Conservation (phyloP, 1,140 invertebrate species). For the Geopemphigus sp. region DNA sequence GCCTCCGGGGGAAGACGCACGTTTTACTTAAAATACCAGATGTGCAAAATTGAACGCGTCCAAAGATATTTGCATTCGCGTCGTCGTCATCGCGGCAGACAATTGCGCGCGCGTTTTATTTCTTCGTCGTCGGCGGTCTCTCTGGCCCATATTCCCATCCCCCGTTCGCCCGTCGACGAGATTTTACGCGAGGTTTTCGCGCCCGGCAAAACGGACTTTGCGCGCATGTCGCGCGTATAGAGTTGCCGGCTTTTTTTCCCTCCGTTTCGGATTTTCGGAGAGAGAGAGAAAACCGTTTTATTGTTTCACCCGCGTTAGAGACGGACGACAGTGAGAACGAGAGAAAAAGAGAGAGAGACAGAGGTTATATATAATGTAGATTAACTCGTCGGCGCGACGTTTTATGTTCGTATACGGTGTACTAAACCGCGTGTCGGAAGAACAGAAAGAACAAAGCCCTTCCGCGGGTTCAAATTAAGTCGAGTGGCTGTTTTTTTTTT, state of each 20-base stretch:
- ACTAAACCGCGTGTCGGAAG: too few species aligned
- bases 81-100: not conserved
- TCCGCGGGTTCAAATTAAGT: not conserved
- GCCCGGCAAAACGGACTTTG: not conserved
- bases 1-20: constrained; percentile 3
- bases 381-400: not conserved
- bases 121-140: not conserved
- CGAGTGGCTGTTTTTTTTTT: constrained; percentile 16
- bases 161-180: not conserved
- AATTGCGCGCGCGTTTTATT: constrained; percentile 33
- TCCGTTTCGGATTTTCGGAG: too few species aligned
- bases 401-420: not conserved
- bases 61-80: constrained; percentile 44
- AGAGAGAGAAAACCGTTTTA: too few species aligned
- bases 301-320: too few species aligned
- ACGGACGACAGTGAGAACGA: too few species aligned
- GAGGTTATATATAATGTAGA: too few species aligned
- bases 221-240: too few species aligned
- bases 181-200: not conserved
- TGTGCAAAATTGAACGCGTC: constrained; percentile 47
- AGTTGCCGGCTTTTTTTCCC: too few species aligned
- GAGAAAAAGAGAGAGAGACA: too few species aligned
- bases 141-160: not conserved
- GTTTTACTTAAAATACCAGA: constrained; percentile 49
- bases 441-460: constrained; percentile 6